Percentiles rank a stretch among this genome's conserved stretches.
Conservation (phyloP, 2,888 invertebrate genomes). For the Drosophila cracens region DNA sequence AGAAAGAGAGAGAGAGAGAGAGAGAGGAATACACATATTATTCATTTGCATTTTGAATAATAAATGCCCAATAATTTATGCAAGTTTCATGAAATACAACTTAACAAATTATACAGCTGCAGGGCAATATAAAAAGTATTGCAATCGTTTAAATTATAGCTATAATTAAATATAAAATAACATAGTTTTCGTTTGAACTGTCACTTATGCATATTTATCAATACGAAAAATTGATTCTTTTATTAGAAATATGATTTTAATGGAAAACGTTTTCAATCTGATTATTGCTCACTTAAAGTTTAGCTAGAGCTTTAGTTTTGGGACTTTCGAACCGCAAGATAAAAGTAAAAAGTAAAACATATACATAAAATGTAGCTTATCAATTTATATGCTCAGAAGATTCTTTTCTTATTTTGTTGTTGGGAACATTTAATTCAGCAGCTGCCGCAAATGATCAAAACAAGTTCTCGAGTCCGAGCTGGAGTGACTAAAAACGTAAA, state of each 20-base stretch:
- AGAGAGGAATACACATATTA: constrained; percentile 9
- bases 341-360: constrained; percentile 31
- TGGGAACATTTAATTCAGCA: constrained; percentile 38
- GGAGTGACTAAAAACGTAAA: constrained; percentile 17
- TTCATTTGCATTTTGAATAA: constrained; percentile 29
- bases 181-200: background rate
- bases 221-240: constrained; percentile 13
- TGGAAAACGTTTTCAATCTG: constrained; percentile 1
- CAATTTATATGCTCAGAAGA: constrained; percentile 58
- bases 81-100: constrained; percentile 12
- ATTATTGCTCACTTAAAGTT: constrained; percentile 44
- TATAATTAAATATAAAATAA: constrained; percentile 38
- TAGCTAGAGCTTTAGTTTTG: background rate
- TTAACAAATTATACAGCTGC: constrained; percentile 35
- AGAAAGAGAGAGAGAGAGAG: background rate
- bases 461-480: constrained; percentile 48
- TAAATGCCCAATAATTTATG: constrained; percentile 20
- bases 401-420: constrained; percentile 7
- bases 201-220: constrained; percentile 3
- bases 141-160: constrained; percentile 30
- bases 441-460: constrained; percentile 64
- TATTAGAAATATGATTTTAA: constrained; percentile 29
- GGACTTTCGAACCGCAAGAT: constrained; percentile 4
- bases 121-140: constrained; percentile 26
- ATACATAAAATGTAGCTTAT: constrained; percentile 49